Evolutionary conservation across 2,113 vertebrate genomes (phyloP).

Genomic region (Myxocyprinus asiaticus): DNA sequence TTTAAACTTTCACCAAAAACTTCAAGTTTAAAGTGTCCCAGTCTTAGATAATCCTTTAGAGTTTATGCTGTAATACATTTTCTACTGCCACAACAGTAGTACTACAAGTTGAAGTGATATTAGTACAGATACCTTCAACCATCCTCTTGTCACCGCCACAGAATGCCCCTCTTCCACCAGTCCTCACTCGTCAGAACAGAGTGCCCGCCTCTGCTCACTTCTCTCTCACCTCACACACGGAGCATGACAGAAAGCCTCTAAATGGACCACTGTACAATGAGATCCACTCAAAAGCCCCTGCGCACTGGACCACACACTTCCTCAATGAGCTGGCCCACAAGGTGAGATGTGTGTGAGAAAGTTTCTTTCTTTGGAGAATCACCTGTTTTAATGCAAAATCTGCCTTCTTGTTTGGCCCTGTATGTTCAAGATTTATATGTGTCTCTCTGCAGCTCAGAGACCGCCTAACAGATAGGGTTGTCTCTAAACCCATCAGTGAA

Average conservation of each 20-base stretch:
- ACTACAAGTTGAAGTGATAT: too few species aligned
- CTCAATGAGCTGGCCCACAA: constrained; percentile 43
- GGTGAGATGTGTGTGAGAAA: constrained; percentile 29
- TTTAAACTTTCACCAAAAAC: too few species aligned
- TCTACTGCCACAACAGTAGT: background rate
- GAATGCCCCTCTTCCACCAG: constrained; percentile 46
- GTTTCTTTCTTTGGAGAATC: background rate
- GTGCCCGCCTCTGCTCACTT: background rate
- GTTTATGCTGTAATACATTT: background rate
- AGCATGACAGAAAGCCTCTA: constrained; percentile 37
- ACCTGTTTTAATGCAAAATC: too few species aligned
- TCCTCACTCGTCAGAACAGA: constrained; percentile 6
- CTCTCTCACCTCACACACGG: constrained; percentile 37
- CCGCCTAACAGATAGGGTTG: constrained; percentile 28
- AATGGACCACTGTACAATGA: constrained; percentile 28
- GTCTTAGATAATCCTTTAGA: background rate
- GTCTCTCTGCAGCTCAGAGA: constrained; percentile 36
- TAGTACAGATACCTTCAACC: background rate
- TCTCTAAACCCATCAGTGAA: constrained; percentile 43
- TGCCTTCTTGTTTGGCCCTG: background rate
- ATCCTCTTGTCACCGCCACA: constrained; percentile 7
- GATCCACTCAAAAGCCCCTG: constrained; percentile 40
- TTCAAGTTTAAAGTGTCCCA: background rate
- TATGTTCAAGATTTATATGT: background rate
- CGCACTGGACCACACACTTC: constrained; percentile 51